phyloP scores from a whole-genome alignment of 2,797 vertebrate genomes.

The Austrolebias charrua region DNA sequence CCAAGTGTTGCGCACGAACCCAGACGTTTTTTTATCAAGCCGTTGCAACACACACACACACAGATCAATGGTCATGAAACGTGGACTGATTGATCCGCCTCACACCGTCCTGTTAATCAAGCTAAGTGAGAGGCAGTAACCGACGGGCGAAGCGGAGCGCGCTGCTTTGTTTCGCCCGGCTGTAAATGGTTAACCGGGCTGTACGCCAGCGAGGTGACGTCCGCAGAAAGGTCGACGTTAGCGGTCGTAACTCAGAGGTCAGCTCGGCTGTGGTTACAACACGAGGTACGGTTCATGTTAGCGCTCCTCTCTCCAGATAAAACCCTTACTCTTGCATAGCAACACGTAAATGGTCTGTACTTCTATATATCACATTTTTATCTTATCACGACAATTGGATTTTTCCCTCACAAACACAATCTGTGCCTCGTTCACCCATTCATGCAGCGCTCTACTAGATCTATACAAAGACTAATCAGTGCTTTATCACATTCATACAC shows the following conservation, averaged over 20 bases:
- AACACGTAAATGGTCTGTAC: too few species aligned
- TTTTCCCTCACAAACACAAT: too few species aligned
- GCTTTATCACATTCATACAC: too few species aligned
- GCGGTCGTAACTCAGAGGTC: slow-evolving; percentile 48
- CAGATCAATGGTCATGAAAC: slow-evolving; percentile 64
- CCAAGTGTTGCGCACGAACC: slow-evolving; percentile 22
- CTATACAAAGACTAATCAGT: too few species aligned
- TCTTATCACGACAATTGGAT: too few species aligned
- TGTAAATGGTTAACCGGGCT: slow-evolving; percentile 58
- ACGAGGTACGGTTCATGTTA: too few species aligned
- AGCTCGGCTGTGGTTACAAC: slow-evolving; percentile 43
- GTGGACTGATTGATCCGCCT: slow-evolving; percentile 53
- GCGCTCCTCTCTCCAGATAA: too few species aligned
- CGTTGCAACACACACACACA: slow-evolving; percentile 21
- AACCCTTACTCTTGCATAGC: too few species aligned
- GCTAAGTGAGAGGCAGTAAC: slow-evolving; percentile 66
- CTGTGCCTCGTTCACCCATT: too few species aligned
- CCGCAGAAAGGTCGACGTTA: slow-evolving; percentile 42
- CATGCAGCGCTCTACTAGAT: too few species aligned
- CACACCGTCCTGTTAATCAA: slow-evolving; percentile 58
- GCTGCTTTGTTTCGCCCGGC: not conserved
- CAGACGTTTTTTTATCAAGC: slow-evolving; percentile 25
- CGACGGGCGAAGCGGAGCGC: slow-evolving; percentile 30
- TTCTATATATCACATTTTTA: too few species aligned
- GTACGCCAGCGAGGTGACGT: slow-evolving; percentile 14